These are phyloP conservation scores for Eurytoma californica DNA, from an alignment of 2,888 invertebrate species.

Conservation along the genomic window DNA sequence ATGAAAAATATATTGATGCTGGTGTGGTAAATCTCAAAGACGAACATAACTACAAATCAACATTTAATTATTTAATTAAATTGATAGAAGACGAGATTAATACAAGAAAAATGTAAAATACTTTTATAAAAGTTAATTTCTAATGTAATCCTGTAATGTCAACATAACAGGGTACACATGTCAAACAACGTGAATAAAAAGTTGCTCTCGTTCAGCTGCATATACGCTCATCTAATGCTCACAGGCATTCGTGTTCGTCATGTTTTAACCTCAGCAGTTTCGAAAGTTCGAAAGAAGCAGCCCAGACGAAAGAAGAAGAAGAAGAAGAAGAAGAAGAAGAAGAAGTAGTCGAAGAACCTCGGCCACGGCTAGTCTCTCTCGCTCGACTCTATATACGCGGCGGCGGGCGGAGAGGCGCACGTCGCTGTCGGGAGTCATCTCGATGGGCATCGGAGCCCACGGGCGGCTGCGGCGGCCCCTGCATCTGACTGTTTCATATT, in stretches of 20 bases:
- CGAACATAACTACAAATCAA: too few species aligned
- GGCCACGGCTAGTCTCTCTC: not conserved
- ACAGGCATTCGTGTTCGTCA: constrained; percentile 35
- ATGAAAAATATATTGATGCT: too few species aligned
- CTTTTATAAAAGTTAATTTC: too few species aligned
- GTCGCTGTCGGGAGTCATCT: constrained; percentile 68
- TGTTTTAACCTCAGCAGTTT: constrained; percentile 38
- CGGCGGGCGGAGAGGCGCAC: not conserved
- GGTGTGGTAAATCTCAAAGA: too few species aligned
- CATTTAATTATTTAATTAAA: too few species aligned
- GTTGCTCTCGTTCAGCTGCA: too few species aligned
- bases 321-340: constrained; percentile 21
- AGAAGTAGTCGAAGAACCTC: not conserved
- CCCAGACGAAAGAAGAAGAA: constrained; percentile 4
- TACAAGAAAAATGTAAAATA: too few species aligned
- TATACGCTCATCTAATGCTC: constrained; percentile 4
- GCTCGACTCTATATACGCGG: not conserved
- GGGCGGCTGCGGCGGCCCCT: constrained; percentile 52
- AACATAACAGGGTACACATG: too few species aligned
- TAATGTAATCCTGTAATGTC: too few species aligned
- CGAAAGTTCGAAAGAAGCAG: constrained; percentile 24
- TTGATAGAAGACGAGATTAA: too few species aligned
- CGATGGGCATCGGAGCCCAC: constrained; percentile 62
- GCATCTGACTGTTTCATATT: constrained; percentile 74
- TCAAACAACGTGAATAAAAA: too few species aligned